Conservation (phyloP, 2,113 vertebrate species). For the Siniperca knerii region DNA sequence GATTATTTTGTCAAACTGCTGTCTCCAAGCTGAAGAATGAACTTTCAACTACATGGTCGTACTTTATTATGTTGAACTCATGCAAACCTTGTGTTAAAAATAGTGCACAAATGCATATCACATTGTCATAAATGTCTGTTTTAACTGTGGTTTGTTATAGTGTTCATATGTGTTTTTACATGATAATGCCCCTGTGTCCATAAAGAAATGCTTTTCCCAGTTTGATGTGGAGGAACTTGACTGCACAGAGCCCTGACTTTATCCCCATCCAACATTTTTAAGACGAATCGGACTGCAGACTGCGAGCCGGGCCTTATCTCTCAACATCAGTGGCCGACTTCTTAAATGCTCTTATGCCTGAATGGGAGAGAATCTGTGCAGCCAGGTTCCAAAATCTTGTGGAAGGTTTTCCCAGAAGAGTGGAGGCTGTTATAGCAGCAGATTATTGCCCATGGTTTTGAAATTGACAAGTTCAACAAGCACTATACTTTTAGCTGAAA, state of each 20-base stretch:
- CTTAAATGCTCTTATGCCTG: neutral
- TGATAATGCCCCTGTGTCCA: neutral
- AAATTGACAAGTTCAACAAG: conserved; percentile 1
- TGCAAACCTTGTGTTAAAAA: neutral
- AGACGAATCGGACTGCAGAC: neutral
- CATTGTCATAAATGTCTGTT: neutral
- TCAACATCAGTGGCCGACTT: neutral
- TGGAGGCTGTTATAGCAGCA: neutral
- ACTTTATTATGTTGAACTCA: neutral
- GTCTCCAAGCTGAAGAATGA: neutral
- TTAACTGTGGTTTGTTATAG: neutral
- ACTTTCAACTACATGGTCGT: neutral
- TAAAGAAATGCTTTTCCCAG: neutral
- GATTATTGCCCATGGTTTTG: neutral
- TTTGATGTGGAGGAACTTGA: neutral
- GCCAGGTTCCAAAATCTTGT: neutral
- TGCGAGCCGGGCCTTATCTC: neutral
- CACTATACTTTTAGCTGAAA: neutral
- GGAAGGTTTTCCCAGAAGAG: neutral
- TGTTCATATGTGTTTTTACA: neutral
- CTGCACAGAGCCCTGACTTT: neutral
- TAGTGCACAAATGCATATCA: neutral
- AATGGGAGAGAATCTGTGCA: conserved; percentile 2
- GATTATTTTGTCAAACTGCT: neutral
- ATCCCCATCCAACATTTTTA: neutral